Evolutionary conservation across 2,113 vertebrate species (phyloP), one percentile per base, ranked within the genome.

Genomic region (Odontophorus gujanensis): DNA sequence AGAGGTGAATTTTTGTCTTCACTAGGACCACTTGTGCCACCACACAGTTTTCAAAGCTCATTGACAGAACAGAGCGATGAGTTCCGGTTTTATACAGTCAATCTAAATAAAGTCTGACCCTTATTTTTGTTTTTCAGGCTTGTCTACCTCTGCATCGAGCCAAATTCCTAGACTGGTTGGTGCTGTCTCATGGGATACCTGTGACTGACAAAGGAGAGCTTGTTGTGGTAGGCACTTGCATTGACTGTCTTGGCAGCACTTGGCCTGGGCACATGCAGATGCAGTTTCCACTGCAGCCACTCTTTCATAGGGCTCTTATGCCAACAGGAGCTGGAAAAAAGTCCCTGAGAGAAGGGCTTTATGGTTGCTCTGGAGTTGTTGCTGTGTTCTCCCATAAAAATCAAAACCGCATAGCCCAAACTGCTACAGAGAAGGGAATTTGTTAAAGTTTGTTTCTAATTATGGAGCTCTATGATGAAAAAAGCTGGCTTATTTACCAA

Each of bases 171-270:
- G 66, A 24, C 85, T 90, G 83, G 68, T 82, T 87, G 85, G 55
- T 96, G 85, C 61, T 94, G 87, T 96, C 82, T 96, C 81, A 79
- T 94, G 90, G 85, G 85, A 93, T 79, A 71, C 68, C 21, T 81
- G 76, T 66, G 81, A 86, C 77, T 66, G 87, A 95, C 89, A 96
- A 94, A 94, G 89, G 58, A 77, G 81, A 90, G 81, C 30, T 85
- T 93, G 82, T 92, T 96, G 87, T 92, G 87, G 91, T 95, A 92
- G 81, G 87, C 67, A 3, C 77, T 93, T 93, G 68, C 69, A 58
- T 95, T 80, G 45, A 63, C 90, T 92, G 48, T 86, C 84, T 81
- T 86, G 40, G 65, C 83, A 84, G 30, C 67, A 3, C 43, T 94
- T 92, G 87, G 67, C 74, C 6, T 15, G 47, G 66, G n/a, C 71